Conservation (phyloP, 2,113 vertebrate species). For the Erythrocercus mccallii region DNA sequence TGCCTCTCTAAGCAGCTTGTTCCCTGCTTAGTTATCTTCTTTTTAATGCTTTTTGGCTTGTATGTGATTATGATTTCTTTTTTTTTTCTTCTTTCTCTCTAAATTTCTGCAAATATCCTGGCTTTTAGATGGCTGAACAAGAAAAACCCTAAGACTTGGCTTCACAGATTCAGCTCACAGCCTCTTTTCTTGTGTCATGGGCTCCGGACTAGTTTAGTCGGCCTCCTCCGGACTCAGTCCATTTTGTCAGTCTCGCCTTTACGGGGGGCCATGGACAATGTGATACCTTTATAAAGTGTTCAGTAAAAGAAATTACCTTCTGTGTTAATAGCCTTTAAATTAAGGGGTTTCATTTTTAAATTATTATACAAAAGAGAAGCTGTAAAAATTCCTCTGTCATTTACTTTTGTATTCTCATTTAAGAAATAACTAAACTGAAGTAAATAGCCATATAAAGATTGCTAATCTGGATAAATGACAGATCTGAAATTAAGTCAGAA, state of each 20-base stretch:
- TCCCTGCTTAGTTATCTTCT: not conserved
- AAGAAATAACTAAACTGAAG: not conserved
- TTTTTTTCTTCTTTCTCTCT: not conserved
- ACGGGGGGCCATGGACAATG: not conserved
- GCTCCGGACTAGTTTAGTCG: not conserved
- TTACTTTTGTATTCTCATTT: not conserved
- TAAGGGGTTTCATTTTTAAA: not conserved
- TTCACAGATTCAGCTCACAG: not conserved
- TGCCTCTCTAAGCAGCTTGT: not conserved
- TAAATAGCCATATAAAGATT: not conserved
- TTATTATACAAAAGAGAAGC: not conserved
- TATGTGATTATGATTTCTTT: not conserved
- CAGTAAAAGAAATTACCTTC: not conserved
- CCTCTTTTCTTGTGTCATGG: not conserved
- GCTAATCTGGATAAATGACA: not conserved
- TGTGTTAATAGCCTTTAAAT: not conserved
- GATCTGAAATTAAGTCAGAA: not conserved
- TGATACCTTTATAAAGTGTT: not conserved
- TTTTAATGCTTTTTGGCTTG: not conserved
- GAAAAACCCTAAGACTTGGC: not conserved
- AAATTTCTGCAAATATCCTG: not conserved
- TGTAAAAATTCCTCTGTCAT: not conserved
- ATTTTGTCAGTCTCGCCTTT: not conserved
- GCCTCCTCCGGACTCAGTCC: not conserved
- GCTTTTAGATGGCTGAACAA: not conserved